Percentiles rank a stretch among this genome's conserved stretches.
Conservation (phyloP, 2,113 vertebrate genomes). For the Channa argus region DNA sequence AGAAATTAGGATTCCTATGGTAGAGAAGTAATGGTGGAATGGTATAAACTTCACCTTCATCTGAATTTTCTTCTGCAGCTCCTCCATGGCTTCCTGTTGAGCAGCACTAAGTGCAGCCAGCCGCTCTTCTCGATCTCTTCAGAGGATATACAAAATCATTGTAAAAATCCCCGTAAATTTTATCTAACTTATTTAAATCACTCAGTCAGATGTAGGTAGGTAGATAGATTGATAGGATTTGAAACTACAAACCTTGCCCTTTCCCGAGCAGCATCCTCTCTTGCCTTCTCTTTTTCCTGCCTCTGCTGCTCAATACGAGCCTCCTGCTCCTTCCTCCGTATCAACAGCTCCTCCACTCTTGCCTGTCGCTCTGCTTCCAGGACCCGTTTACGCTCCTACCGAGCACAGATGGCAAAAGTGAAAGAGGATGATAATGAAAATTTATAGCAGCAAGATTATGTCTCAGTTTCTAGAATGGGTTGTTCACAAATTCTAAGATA, state of each 20-base stretch:
- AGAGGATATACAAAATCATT: slow-evolving; percentile 14
- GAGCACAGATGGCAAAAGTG: background rate
- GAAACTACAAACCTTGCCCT: slow-evolving; percentile 88
- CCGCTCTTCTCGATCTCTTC: slow-evolving; percentile 94
- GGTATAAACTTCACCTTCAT: slow-evolving; percentile 86
- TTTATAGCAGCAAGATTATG: too few species aligned
- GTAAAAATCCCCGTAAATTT: slow-evolving; percentile 3
- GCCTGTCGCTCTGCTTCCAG: slow-evolving; percentile 97
- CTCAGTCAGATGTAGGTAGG: too few species aligned
- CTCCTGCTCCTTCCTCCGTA: slow-evolving; percentile 93
- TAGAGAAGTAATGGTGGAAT: background rate
- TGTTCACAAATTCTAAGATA: too few species aligned
- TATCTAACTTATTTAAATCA: background rate
- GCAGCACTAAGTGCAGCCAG: slow-evolving; percentile 96
- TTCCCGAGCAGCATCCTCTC: slow-evolving; percentile 96
- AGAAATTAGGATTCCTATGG: slow-evolving; percentile 4
- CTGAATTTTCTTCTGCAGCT: slow-evolving; percentile 99
- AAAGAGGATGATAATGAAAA: background rate
- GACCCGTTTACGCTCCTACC: slow-evolving; percentile 93
- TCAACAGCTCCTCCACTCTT: slow-evolving; percentile 93
- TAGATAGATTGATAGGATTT: background rate
- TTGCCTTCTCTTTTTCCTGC: slow-evolving; percentile 95
- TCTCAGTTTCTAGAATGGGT: too few species aligned
- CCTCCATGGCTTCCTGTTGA: slow-evolving; percentile 98
- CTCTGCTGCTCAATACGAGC: slow-evolving; percentile 95